Evolutionary conservation across 2,797 vertebrate genomes (phyloP).

Genomic region (Nothura maculosa): DNA sequence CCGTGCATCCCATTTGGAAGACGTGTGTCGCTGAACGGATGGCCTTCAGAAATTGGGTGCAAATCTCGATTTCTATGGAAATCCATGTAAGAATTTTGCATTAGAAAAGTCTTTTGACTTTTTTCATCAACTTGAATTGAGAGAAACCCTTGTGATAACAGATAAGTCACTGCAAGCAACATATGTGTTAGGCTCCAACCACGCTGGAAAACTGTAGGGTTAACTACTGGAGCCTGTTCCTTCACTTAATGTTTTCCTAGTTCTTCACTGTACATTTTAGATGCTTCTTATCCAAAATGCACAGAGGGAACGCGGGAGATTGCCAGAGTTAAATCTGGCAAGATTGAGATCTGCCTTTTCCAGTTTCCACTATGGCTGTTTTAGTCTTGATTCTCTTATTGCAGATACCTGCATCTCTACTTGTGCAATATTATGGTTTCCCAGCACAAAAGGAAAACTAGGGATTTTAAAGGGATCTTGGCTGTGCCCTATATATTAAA

Average conservation of each 20-base stretch:
- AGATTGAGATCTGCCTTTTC: neutral
- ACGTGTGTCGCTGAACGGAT: fast-evolving
- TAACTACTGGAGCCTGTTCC: neutral
- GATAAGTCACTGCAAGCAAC: neutral
- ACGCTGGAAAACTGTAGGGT: neutral
- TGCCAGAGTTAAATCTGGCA: conserved; percentile 21
- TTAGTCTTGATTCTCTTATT: neutral
- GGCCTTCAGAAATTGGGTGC: neutral
- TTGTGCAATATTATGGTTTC: conserved; percentile 30
- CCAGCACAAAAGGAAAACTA: neutral
- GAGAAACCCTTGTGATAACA: neutral
- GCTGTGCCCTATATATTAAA: neutral
- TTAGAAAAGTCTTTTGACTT: neutral
- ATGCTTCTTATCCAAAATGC: conserved; percentile 16
- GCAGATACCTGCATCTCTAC: neutral
- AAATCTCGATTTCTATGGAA: neutral
- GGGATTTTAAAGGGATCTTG: neutral
- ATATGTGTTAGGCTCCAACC: neutral
- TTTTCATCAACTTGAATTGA: neutral
- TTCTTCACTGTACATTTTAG: conserved; percentile 25
- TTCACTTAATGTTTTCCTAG: neutral
- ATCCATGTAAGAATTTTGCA: too few species aligned
- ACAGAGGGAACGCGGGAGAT: conserved; percentile 52
- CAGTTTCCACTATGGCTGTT: too few species aligned
- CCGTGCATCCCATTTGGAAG: neutral